Base-by-base conservation (phyloP, 2,888 invertebrate genomes). In the Scrobipalpa costella region DNA sequence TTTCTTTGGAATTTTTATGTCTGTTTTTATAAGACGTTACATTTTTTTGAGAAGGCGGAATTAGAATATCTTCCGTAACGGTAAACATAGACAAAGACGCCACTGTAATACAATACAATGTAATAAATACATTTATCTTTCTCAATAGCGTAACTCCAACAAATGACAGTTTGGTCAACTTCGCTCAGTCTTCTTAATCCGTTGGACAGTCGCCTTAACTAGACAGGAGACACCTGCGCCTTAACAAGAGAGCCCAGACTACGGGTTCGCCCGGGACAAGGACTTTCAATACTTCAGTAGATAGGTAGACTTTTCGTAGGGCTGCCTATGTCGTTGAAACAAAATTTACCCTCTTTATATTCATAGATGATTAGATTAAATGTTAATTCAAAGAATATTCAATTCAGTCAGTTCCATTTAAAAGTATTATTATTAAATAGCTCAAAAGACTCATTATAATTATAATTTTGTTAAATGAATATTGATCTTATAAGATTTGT, bases 201-300 rank as follows among this genome's bases (percentile, higher is more conserved):
- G 33, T 15, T 15, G n/a, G 33, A 55, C 15, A n/a, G 15, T 55
- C 11, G 33, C 55, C 55, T 55, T 55, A 55, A 55, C 8, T 15
- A 2, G n/a, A 15, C 55, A 5, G 1, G 5, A 15, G 61, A 61
- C 64, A 66, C 66, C 66, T 68, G 66, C 68, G 58, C 66, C 66
- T 68, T 68, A 65, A 71, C 34, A n/a, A n/a, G 34, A 21, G 21
- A 27, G 21, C 13, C 19, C 21, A 49, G 49, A 19, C 49, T 49
- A 19, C 49, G 49, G 19, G 27, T n/a, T 52, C 27, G 55, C 55
- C 55, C 55, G 55, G 55, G 34, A 55, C 34, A 15, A 21, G 33
- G 15, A 55, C 33, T 55, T 50, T 7, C 33, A 34, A 27, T 52
- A 52, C 21, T 52, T 52, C 6, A 21, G 21, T 52, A 52, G 50